Base-by-base conservation (phyloP, 2,797 vertebrate species). In the Chiroxiphia lanceolata region DNA sequence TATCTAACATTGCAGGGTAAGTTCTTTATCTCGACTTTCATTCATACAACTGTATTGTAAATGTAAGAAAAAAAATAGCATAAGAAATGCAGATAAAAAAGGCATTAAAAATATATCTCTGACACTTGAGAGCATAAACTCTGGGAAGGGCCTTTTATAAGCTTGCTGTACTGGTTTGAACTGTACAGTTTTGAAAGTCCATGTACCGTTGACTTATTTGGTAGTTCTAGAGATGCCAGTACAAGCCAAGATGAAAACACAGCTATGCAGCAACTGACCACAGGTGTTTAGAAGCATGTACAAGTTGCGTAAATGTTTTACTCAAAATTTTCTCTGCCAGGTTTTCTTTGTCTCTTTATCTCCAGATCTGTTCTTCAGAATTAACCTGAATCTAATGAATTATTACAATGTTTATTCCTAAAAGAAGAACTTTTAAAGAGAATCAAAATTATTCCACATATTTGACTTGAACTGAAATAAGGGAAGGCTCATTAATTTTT, bases 231-330 rank as follows among this genome's bases (percentile, higher is more conserved):
- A 47, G 20, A 71, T 85, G 18, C 8, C 9, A 23, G 23, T 61
- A 50, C 16, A 22, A 67, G 8, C 18, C 20, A 63, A 70, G 38
- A 50, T 48, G 11, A 80, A 90, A 88, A 47, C 26, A 69, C 17
- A 67, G 16, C 11, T 54, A 26, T 6, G 0, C 9, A 59, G 38
- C 21, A 9, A 15, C 6, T 33, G 45, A 36, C 2, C 5, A 20
- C 10, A 45, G 5, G 6, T 36, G 4, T 60, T 87, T 57, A 69
- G 78, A 87, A 31, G 1, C 0, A 0, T 16, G 12, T 15, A 36
- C 3, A 61, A n/a, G 56, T 48, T 71, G 56, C 2, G 7, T 71
- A 36, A 68, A 56, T 27, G 8, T 51, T 84, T 48, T 56, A 27
- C 11, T 38, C 53, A 65, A 45, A 68, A 36, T 27, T 61, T 86